These are phyloP conservation scores for Brotula barbata DNA, from an alignment of 2,797 vertebrate species.

Conservation along the genomic window DNA sequence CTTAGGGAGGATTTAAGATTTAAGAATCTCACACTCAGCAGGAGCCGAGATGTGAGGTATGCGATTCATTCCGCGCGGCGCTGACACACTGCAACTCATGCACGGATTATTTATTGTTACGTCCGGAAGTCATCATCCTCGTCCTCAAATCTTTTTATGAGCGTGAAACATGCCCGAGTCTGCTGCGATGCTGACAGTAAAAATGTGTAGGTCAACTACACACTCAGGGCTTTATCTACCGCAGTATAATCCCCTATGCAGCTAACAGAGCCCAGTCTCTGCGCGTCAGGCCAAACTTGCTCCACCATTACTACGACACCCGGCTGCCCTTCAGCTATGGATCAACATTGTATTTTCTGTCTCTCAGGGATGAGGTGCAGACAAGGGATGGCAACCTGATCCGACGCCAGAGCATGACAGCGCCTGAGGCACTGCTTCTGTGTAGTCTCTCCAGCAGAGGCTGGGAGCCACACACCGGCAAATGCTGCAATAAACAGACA, in stretches of 20 bases:
- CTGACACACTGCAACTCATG: constrained; percentile 47
- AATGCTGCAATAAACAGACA: constrained; percentile 26
- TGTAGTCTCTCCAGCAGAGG: constrained; percentile 37
- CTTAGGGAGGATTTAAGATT: constrained; percentile 66
- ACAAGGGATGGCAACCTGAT: constrained; percentile 50
- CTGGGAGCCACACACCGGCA: constrained; percentile 10
- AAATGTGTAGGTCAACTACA: constrained; percentile 34
- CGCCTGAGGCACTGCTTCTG: constrained; percentile 46
- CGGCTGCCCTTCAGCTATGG: constrained; percentile 55
- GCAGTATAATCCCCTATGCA: constrained; percentile 37
- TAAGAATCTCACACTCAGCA: constrained; percentile 62
- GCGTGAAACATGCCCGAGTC: constrained; percentile 37
- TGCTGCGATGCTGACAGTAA: constrained; percentile 25
- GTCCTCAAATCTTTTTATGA: constrained; percentile 45
- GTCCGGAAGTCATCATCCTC: constrained; percentile 44
- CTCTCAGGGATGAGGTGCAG: constrained; percentile 45
- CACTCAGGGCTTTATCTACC: constrained; percentile 11
- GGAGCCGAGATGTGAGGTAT: constrained; percentile 51
- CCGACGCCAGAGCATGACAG: constrained; percentile 41
- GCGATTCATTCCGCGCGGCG: constrained; percentile 43
- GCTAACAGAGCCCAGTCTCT: constrained; percentile 23
- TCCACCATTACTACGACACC: constrained; percentile 34
- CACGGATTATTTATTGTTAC: constrained; percentile 54
- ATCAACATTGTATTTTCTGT: constrained; percentile 50
- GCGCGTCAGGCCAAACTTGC: constrained; percentile 49